phyloP scores from a whole-genome alignment of 2,888 invertebrate genomes.

The Melanostoma scalare region DNA sequence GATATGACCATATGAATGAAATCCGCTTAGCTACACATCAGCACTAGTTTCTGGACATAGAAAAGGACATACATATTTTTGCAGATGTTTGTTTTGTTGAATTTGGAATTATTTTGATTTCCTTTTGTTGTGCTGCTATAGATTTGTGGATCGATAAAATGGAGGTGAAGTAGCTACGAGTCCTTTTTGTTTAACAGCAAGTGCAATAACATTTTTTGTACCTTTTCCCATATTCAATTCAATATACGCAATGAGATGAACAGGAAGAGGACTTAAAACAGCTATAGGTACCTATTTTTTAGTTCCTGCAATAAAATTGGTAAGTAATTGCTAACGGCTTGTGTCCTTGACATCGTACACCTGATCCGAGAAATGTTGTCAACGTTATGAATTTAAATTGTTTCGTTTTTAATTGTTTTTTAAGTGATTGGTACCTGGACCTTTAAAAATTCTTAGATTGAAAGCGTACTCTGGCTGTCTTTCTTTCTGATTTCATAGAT shows the following conservation, averaged over 20 bases:
- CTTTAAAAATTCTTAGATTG: no score
- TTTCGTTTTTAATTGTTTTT: no score
- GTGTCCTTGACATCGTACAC: constrained; percentile 54
- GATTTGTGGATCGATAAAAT: constrained; percentile 53
- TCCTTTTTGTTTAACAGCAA: constrained; percentile 14
- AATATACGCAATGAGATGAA: not conserved
- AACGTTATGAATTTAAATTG: no score
- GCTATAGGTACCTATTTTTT: constrained; percentile 8
- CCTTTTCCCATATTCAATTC: not conserved
- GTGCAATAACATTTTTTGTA: constrained; percentile 24
- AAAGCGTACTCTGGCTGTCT: no score
- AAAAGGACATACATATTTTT: constrained; percentile 38
- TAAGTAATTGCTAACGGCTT: constrained; percentile 53
- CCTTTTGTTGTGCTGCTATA: constrained; percentile 35
- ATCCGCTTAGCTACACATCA: constrained; percentile 7
- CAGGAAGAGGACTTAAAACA: constrained; percentile 21
- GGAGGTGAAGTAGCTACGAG: not conserved
- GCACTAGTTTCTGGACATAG: not conserved
- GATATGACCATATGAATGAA: constrained; percentile 37
- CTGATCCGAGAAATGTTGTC: no score
- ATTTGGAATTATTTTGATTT: constrained; percentile 7
- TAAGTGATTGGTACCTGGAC: no score
- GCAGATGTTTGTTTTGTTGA: constrained; percentile 35
- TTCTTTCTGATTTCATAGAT: no score
- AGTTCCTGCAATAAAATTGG: constrained; percentile 59